Base-by-base conservation (phyloP, 2,797 vertebrate species). In the Leptoclinus maculatus region DNA sequence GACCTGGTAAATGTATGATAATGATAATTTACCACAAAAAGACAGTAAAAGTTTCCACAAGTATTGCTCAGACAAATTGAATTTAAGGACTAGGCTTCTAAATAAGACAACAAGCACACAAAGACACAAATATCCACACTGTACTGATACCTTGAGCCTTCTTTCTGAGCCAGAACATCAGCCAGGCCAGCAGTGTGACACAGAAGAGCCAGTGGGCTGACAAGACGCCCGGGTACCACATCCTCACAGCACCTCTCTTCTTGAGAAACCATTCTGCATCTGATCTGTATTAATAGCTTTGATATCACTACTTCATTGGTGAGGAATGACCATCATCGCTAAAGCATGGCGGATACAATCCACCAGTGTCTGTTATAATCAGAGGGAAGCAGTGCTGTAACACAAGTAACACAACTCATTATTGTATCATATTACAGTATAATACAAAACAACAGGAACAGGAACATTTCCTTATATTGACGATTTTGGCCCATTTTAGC, bases 251-350 rank as follows among this genome's bases (percentile, higher is more conserved):
- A 38, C 56, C 17, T 38, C 56, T 70, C 63, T 43, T 68, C 58
- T 38, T 17, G 19, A 19, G 58, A 58, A 71, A 59, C 72, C 73
- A 71, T 84, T 47, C 60, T 77, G 65, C 56, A 62, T 78, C 60
- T 45, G 65, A 77, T 76, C 71, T 29, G 66, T 87, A 90, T 91
- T 91, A 86, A 88, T 86, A 92, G 87, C 74, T 66, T 79, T 85
- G 83, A 89, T 75, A 66, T 88, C 84, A 86, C 67, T 43, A 19
- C 51, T 76, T 64, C 29, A 83, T 76, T 80, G 70, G 84, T 17
- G 36, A 66, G 76, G 59, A 68, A 76, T 69, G 75, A 69, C 71
- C 41, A 53, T 79, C 57, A 64, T 72, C 2, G 3, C 59, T 76
- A 59, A 85, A 86, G 68, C 80, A 74, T 70, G 74, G 23, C 0